phyloP scores from a whole-genome alignment of 2,113 vertebrate genomes.

The Notarius quadriscutis region DNA sequence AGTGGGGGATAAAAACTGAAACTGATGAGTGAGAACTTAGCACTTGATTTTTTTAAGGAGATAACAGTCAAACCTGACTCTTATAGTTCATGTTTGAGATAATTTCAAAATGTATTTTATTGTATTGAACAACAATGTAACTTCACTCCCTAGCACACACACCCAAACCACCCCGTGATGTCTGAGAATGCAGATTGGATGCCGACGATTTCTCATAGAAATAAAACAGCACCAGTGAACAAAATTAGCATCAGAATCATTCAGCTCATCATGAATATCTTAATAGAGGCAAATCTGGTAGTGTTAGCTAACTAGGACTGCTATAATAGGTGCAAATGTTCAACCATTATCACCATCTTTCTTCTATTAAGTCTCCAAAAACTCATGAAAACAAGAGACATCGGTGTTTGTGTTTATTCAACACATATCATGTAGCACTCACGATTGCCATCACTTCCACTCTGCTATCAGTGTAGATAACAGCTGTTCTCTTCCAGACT shows the following conservation, averaged over 20 bases:
- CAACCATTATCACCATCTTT: background rate
- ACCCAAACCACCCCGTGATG: background rate
- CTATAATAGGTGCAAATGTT: background rate
- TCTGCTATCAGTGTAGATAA: conserved; percentile 1
- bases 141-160: too few relatives aligned
- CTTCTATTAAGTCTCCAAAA: background rate
- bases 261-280: background rate
- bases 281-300: background rate
- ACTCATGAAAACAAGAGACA: background rate
- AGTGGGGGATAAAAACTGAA: too few relatives aligned
- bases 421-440: background rate
- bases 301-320: background rate
- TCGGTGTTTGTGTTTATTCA: background rate
- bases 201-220: background rate
- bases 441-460: background rate
- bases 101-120: background rate
- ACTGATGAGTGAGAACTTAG: too few relatives aligned
- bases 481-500: conserved; percentile 28
- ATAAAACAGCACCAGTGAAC: background rate
- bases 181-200: too few relatives aligned
- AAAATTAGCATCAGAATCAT: background rate
- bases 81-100: too few relatives aligned
- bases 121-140: background rate
- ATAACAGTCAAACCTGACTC: too few relatives aligned
- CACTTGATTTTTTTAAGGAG: too few relatives aligned